Evolutionary conservation across 2,797 vertebrate species (phyloP).

Genomic region (Lophius americanus): DNA sequence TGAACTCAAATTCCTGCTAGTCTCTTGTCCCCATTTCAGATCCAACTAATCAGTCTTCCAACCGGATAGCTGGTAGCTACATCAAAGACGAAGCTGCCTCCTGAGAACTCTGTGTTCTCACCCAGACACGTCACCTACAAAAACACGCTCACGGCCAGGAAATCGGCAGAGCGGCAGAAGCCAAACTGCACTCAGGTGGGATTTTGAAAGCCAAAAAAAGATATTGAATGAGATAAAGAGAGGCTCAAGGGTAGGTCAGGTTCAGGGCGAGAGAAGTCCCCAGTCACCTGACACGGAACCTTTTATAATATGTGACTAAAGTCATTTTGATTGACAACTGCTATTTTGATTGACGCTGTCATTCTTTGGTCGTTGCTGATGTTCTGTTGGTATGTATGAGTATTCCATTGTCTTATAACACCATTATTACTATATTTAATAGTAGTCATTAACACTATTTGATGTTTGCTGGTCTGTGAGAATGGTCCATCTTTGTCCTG

Average conservation of each 20-base stretch:
- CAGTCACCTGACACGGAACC: neutral
- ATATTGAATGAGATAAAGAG: constrained; percentile 7
- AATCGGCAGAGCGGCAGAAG: constrained; percentile 27
- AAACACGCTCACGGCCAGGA: constrained; percentile 45
- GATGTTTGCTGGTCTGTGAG: too few relatives aligned
- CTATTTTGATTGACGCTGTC: too few relatives aligned
- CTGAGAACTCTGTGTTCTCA: constrained; percentile 53
- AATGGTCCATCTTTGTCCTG: too few relatives aligned
- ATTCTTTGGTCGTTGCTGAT: too few relatives aligned
- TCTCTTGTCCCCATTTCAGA: constrained; percentile 66
- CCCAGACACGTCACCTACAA: constrained; percentile 57
- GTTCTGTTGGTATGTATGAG: too few relatives aligned
- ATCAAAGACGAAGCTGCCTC: constrained; percentile 73
- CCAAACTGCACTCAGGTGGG: constrained; percentile 13
- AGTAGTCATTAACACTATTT: too few relatives aligned
- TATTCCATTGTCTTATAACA: too few relatives aligned
- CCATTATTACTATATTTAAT: too few relatives aligned
- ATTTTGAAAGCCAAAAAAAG: constrained; percentile 7
- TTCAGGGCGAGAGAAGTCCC: neutral
- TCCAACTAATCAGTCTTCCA: constrained; percentile 80
- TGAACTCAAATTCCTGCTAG: constrained; percentile 74
- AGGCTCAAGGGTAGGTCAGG: constrained; percentile 8
- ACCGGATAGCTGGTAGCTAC: constrained; percentile 69
- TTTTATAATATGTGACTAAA: neutral
- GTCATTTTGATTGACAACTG: neutral